Base-by-base conservation (phyloP, 2,113 vertebrate genomes). In the Gopherus evgoodei region DNA sequence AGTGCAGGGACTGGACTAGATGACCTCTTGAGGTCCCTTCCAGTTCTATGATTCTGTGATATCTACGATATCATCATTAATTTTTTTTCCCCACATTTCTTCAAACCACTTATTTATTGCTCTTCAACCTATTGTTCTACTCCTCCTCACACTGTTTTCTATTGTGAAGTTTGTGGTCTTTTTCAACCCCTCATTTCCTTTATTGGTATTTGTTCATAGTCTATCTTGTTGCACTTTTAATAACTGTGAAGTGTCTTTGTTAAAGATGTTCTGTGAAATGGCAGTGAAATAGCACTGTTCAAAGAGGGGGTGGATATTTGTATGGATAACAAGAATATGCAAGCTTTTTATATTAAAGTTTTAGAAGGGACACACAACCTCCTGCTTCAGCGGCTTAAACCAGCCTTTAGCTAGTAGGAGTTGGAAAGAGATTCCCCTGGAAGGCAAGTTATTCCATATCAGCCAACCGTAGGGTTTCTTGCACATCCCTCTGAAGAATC, bases 111-210 rank as follows among this genome's bases (percentile, higher is more conserved):
- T 25, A 27, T 27, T 47, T 96, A 93, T 84, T 90, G 84, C 93
- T 96, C 95, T 95, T 96, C 95, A 96, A 96, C 90, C 72, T 69
- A 95, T 79, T 83, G 93, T 96, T 96, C 96, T 25, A 6, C 7
- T 42, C 38, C 72, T 44, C 24, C 72, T 76, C 42, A 11, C 21
- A 9, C 22, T 76, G 24, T 44, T 76, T 76, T 75, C 21, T 42
- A 11, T 22, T 96, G 94, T 95, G 81, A 96, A 95, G 90, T 47
- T 14, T 83, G 49, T 82, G 65, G 92, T 81, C 94, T 44, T 96
- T 95, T 78, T 90, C 69, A 81, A 8, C 14, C 92, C 92, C 91
- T 78, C 91, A 94, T 95, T 83, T 95, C 59, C 88, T 81, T 65
- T 7, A 81, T 91, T 93, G 75, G 38, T 95, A 81, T 83, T 87